These are phyloP conservation scores for Etia nguti DNA, from an alignment of 2,113 vertebrate genomes.

Conservation along the genomic window DNA sequence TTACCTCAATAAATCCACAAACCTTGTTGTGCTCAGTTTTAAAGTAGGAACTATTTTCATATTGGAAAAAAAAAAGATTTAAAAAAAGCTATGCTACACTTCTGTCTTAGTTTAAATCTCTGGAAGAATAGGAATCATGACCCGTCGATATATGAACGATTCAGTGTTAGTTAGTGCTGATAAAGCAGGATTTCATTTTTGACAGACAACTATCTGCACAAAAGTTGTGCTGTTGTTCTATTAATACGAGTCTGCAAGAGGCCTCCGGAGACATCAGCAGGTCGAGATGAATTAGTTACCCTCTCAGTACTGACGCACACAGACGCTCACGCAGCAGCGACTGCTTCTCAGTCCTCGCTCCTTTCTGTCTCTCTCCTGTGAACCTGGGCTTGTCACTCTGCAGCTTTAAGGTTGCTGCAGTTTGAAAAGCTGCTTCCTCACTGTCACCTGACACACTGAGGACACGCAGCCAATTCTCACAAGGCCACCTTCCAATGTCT, in stretches of 20 bases:
- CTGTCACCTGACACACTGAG: conserved; percentile 47
- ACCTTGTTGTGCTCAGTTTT: not conserved
- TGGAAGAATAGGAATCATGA: not conserved
- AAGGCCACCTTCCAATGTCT: not conserved
- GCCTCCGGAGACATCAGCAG: conserved; percentile 23
- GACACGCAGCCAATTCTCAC: conserved; percentile 8
- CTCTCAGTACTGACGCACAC: not conserved
- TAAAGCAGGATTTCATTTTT: not conserved
- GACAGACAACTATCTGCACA: not conserved
- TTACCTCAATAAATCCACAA: not conserved
- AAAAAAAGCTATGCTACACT: not conserved
- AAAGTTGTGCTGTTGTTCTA: not conserved
- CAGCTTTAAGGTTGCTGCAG: conserved; percentile 40
- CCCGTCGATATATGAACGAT: not conserved
- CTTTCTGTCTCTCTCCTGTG: not conserved
- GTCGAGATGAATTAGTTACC: conserved; percentile 26
- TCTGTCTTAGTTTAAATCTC: not conserved
- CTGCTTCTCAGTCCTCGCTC: not conserved
- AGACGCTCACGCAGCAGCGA: not conserved
- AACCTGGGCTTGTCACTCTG: conserved; percentile 39
- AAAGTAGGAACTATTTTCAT: not conserved
- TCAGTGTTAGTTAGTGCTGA: not conserved
- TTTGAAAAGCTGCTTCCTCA: conserved; percentile 25
- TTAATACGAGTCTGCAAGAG: not conserved
- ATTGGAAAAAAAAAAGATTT: not conserved